These are phyloP conservation scores for Halcyon senegalensis DNA, from an alignment of 2,113 vertebrate species.

Conservation along the genomic window DNA sequence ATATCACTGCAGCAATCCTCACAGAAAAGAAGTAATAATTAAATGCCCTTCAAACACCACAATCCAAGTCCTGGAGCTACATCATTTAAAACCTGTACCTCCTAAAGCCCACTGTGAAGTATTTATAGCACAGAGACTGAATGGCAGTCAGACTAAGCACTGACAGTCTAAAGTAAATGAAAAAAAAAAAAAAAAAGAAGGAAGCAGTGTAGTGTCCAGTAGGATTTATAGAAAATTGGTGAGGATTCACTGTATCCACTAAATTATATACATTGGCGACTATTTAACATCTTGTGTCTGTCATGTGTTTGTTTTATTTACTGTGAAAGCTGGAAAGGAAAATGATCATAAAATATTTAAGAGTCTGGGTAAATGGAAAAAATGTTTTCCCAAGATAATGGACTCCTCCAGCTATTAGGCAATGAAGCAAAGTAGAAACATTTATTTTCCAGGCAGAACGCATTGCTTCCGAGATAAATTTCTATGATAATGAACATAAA, in stretches of 20 bases:
- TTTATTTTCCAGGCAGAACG: constrained; percentile 34
- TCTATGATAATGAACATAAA: constrained; percentile 9
- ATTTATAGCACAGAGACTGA: neutral
- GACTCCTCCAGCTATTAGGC: constrained; percentile 43
- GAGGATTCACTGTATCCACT: neutral
- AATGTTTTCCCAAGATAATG: constrained; percentile 35
- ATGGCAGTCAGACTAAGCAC: neutral
- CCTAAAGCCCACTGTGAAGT: neutral
- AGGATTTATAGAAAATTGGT: neutral
- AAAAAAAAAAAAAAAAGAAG: neutral
- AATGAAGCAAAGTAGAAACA: constrained; percentile 38
- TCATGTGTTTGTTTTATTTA: constrained; percentile 24
- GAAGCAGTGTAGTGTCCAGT: neutral
- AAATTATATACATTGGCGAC: neutral
- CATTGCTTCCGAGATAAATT: constrained; percentile 23
- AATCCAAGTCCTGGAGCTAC: neutral
- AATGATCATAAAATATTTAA: constrained; percentile 57
- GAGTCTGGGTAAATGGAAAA: constrained; percentile 21
- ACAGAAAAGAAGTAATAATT: neutral
- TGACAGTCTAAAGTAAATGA: neutral
- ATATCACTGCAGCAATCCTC: neutral
- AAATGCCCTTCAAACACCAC: neutral
- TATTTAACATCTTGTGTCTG: neutral
- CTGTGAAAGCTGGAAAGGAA: constrained; percentile 21
- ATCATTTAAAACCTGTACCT: neutral